Base-by-base conservation (phyloP, 1,140 invertebrate species). In the Caenorhabditis remanei region DNA sequence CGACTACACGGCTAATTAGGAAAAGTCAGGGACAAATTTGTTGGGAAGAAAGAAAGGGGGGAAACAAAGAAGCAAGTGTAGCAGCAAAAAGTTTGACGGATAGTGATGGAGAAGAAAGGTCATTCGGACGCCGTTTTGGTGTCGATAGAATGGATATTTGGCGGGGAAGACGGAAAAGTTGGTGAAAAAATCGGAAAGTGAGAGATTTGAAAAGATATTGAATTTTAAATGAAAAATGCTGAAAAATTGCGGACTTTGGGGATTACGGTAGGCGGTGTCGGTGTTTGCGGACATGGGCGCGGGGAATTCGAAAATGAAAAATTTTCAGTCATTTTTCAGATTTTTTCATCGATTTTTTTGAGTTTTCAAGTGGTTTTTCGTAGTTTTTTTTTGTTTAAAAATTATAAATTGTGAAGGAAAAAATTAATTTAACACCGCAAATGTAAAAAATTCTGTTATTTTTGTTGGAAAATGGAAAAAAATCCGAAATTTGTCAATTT, bases 71-170 rank as follows among this genome's bases (percentile, higher is more conserved):
- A 32, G 58, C n/a, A 63, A 63, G 61, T 24, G 41, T 65, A 40
- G 65, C 65, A 71, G 65, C 61, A 71, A 71, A 71, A 71, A 71
- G 65, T 71, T 71, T 71, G 65, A 71, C 19, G 65, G 65, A 71
- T 46, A 32, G 40, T 19, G 65, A 46, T 58, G 65, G 9, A n/a
- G n/a, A 71, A 41, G 43, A 19, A 58, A 19, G 55, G 55, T 6
- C 13, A 58, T 46, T 43, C 19, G 65, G 6, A 19, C n/a, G 19
- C 7, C 7, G 32, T 32, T 63, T 24, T 24, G 61, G 61, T 63
- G 14, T 63, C n/a, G 14, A 63, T 32, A 32, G 61, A 63, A 32
- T 24, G 24, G 61, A 40, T 11, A 32, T 32, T 24, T 7, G 6
- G 6, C 19, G 24, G 61, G 61, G 61, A 63, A 63, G 7, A 32